Evolutionary conservation across 1,140 invertebrate genomes (phyloP).

Genomic region (Hylyphantes graminicola): DNA sequence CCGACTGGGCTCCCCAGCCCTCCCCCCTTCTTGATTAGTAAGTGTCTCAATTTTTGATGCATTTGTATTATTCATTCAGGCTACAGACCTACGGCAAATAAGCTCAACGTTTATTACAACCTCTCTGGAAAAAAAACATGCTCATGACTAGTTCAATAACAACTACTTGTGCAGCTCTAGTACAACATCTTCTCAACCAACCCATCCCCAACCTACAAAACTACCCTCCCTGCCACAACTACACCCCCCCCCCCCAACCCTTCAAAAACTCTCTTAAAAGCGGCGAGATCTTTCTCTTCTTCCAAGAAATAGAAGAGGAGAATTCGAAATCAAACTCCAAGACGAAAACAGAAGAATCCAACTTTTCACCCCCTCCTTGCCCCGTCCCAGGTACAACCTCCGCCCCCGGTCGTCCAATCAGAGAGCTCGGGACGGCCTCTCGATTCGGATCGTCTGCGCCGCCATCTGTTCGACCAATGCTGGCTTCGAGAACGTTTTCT

Average conservation of each 20-base stretch:
- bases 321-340: slow-evolving; percentile 39
- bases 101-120: too few relatives aligned
- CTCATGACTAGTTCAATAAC: too few relatives aligned
- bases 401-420: slow-evolving; percentile 52
- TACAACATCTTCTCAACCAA: too few relatives aligned
- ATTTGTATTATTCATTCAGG: too few relatives aligned
- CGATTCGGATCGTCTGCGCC: slow-evolving; percentile 52
- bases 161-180: too few relatives aligned
- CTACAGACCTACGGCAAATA: too few relatives aligned
- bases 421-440: slow-evolving; percentile 47
- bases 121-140: too few relatives aligned
- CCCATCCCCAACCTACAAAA: too few relatives aligned
- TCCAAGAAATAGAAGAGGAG: not conserved
- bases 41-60: too few relatives aligned
- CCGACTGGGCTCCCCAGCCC: too few relatives aligned
- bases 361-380: slow-evolving; percentile 20
- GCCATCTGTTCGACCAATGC: slow-evolving; percentile 45
- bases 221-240: too few relatives aligned
- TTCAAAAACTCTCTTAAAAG: slow-evolving; percentile 47
- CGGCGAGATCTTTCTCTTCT: not conserved
- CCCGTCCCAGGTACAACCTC: slow-evolving; percentile 52
- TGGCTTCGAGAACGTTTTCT: slow-evolving; percentile 27
- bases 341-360: not conserved
- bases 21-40: too few relatives aligned
- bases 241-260: not conserved